Base-by-base conservation (phyloP, 2,888 invertebrate genomes). In the Pseudanteris insignis region DNA sequence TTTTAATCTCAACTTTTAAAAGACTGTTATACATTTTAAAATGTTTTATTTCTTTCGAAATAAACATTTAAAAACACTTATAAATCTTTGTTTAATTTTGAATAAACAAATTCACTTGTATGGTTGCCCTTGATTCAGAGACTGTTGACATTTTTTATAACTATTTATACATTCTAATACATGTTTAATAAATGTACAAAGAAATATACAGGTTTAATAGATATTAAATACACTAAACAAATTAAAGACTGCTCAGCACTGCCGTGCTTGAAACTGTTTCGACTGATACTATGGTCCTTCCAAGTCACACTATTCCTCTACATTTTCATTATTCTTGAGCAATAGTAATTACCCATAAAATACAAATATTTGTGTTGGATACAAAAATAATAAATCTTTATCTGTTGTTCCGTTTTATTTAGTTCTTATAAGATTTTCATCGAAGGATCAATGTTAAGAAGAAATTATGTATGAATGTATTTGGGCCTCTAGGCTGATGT, bases 231-330 rank as follows among this genome's bases (percentile, higher is more conserved):
- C 37, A 50, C 12, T 15, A 34, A 51, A 14, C 6, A 30, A 58
- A 58, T 29, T 30, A 21, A 59, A 59, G 59, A 59, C 59, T 59
- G 59, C 51, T 36, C 38, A 29, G 26, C 44, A 58, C 50, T 58
- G 51, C 46, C 51, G 38, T 13, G 38, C 12, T 28, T 14, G 29
- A 11, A 36, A 26, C 11, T 13, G 30, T 33, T 36, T 32, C 38
- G 26, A 44, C 37, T 54, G 29, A 44, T 8, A 32, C 28, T 13
- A 44, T 30, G 30, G 15, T 46, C 46, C 38, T 40, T 54, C 54
- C 46, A 11, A 7, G 46, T 54, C 29, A 5, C 6, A 32, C 34
- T 3, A 10, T 11, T 44, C n/a, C n/a, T n/a, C n/a, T 38, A 38
- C 37, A 50, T 41, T 57, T 57, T 37, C 44, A 36, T 28, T 36